Evolutionary conservation across 2,113 vertebrate genomes (phyloP).

Genomic region (Rhinogobius similis): DNA sequence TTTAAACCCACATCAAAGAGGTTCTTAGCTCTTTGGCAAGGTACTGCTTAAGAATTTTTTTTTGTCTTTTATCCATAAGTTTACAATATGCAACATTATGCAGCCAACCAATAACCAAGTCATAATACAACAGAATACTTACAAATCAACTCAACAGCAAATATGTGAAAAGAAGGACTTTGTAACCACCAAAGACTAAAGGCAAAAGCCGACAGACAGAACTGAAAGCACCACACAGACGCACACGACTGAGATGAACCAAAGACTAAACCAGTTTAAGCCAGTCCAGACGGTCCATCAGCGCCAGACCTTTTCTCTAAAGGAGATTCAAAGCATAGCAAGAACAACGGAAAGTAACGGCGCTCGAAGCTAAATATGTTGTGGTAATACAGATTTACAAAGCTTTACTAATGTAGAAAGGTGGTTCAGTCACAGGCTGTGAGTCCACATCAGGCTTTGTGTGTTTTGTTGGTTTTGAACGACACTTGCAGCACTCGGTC

Average conservation of each 20-base stretch:
- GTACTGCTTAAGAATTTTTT: conserved; percentile 97
- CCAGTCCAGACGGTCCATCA: conserved; percentile 86
- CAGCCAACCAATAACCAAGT: conserved; percentile 88
- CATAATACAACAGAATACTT: conserved; percentile 85
- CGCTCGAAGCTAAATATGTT: conserved; percentile 91
- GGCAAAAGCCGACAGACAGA: conserved; percentile 77
- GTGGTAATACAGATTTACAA: conserved; percentile 94
- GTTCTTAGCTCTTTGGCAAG: conserved; percentile 99
- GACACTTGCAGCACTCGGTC: conserved; percentile 98
- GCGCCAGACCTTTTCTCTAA: conserved; percentile 85
- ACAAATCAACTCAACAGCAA: conserved; percentile 80
- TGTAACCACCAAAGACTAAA: conserved; percentile 79
- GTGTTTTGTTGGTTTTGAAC: conserved; percentile 99
- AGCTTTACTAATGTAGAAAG: conserved; percentile 88
- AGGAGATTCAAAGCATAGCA: conserved; percentile 88
- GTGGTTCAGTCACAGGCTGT: conserved; percentile 58
- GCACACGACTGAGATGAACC: conserved; percentile 84
- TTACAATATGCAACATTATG: conserved; percentile 95
- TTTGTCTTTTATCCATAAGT: conserved; percentile 87
- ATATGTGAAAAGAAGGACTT: conserved; percentile 72
- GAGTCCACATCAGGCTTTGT: conserved; percentile 89
- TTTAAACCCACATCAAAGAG: conserved; percentile 99
- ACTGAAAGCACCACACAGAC: conserved; percentile 77
- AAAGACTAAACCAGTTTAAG: conserved; percentile 83
- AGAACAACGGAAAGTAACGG: conserved; percentile 80